A percentile compares a stretch with the other conserved stretches of the same genome.
These are phyloP conservation scores for Coregonus ussuriensis DNA, from an alignment of 2,797 vertebrate genomes.

Conservation along the genomic window DNA sequence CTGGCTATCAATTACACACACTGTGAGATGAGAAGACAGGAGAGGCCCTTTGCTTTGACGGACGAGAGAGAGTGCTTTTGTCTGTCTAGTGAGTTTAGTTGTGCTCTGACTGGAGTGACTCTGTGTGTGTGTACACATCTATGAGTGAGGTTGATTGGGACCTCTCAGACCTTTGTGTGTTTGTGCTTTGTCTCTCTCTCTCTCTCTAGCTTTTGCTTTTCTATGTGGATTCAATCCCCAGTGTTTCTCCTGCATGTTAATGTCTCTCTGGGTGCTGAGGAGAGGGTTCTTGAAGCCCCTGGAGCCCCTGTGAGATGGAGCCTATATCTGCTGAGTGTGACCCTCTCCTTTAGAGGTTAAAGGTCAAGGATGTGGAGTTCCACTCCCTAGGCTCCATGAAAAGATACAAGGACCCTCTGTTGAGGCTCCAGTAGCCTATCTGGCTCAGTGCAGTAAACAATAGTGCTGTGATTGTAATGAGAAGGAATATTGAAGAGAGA, in stretches of 20 bases:
- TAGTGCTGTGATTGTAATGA: conserved; percentile 59
- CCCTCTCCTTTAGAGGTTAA: conserved; percentile 30
- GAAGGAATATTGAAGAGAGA: conserved; percentile 39
- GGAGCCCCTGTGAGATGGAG: conserved; percentile 12
- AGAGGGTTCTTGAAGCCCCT: conserved; percentile 18
- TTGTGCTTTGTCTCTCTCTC: not conserved
- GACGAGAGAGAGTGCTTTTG: not conserved
- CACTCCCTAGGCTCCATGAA: conserved; percentile 10
- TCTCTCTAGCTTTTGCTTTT: not conserved
- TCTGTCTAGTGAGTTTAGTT: not conserved
- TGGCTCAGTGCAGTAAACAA: conserved; percentile 50
- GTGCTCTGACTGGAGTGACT: not conserved
- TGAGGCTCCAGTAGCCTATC: conserved; percentile 40
- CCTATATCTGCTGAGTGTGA: conserved; percentile 14
- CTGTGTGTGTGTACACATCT: not conserved
- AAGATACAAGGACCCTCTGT: conserved; percentile 43
- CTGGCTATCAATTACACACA: not conserved
- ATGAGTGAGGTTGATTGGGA: not conserved
- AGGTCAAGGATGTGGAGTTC: conserved; percentile 40
- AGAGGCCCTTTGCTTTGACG: not conserved
- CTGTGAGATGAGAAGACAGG: not conserved
- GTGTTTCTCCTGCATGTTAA: conserved; percentile 32
- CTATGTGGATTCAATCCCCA: conserved; percentile 12
- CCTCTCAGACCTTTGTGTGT: not conserved
- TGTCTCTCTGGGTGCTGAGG: conserved; percentile 6